Conservation (phyloP, 2,113 vertebrate species). For the Nematolebias whitei region DNA sequence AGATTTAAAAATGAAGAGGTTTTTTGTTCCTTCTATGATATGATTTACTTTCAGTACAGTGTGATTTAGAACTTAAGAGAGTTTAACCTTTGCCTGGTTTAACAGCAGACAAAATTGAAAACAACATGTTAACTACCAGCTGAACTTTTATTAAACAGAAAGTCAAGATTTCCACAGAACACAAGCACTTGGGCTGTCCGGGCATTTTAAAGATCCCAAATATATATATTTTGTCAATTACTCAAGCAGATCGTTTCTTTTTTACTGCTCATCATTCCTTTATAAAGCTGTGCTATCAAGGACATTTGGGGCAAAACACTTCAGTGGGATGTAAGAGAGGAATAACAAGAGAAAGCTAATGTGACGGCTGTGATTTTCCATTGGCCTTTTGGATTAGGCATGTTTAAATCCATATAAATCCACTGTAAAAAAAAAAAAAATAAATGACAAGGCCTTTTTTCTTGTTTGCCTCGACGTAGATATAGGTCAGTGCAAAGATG, state of each 20-base stretch:
- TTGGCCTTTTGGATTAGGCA: constrained; percentile 54
- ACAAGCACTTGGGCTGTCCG: no score
- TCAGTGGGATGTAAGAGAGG: neutral
- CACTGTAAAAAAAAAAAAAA: no score
- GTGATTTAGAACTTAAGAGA: neutral
- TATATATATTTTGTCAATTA: no score
- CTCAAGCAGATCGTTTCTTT: no score
- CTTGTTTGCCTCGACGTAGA: constrained; percentile 27
- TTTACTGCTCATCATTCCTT: neutral
- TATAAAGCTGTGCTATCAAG: constrained; percentile 1
- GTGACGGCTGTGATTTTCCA: constrained; percentile 34
- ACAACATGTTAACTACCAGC: neutral
- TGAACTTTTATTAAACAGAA: neutral
- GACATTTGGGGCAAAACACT: constrained; percentile 14
- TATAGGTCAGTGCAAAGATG: constrained; percentile 60
- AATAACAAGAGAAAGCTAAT: constrained; percentile 30
- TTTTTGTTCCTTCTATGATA: neutral
- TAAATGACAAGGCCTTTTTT: constrained; percentile 40
- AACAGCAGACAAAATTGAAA: neutral
- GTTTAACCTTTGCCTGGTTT: neutral
- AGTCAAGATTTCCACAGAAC: no score
- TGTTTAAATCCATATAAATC: constrained; percentile 66
- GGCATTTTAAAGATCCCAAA: no score
- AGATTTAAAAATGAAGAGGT: neutral
- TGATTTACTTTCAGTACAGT: neutral